These are phyloP conservation scores for Diadegma fenestrale DNA, from an alignment of 2,888 invertebrate genomes.

Conservation along the genomic window DNA sequence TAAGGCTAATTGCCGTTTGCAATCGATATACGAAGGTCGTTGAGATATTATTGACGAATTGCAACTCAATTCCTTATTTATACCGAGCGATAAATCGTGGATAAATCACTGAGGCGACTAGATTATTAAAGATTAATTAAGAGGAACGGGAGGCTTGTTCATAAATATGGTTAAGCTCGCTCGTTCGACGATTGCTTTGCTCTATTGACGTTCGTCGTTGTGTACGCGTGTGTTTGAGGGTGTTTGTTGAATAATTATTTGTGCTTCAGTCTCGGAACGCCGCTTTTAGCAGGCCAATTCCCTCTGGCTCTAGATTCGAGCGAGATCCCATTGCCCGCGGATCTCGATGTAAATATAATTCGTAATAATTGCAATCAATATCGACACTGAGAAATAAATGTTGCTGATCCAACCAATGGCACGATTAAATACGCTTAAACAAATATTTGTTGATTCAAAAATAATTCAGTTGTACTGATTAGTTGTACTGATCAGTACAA, in stretches of 20 bases:
- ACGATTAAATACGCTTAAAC: no score
- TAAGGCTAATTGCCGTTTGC: not conserved
- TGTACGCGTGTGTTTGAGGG: slow-evolving; percentile 16
- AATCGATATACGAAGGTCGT: slow-evolving; percentile 29
- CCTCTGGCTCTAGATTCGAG: slow-evolving; percentile 24
- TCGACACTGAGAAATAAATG: no score
- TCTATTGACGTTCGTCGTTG: slow-evolving; percentile 71
- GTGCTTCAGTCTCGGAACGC: slow-evolving; percentile 51
- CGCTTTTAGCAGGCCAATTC: slow-evolving; percentile 56
- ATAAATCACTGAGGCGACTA: slow-evolving; percentile 49
- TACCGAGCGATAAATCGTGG: slow-evolving; percentile 23
- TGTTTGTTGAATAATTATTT: not conserved
- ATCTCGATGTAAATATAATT: not conserved
- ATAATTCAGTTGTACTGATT: no score
- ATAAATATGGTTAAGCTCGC: slow-evolving; percentile 38
- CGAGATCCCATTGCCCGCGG: not conserved
- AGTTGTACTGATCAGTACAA: no score
- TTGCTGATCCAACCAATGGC: no score
- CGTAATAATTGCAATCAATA: slow-evolving; percentile 12
- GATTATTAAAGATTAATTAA: slow-evolving; percentile 57
- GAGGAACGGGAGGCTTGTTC: slow-evolving; percentile 26
- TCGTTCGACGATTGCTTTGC: slow-evolving; percentile 65
- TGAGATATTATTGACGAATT: slow-evolving; percentile 37
- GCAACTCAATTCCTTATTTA: slow-evolving; percentile 47
- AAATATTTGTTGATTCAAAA: no score